Evolutionary conservation across 2,888 invertebrate genomes (phyloP).

Genomic region (Gasteruption jaculator): DNA sequence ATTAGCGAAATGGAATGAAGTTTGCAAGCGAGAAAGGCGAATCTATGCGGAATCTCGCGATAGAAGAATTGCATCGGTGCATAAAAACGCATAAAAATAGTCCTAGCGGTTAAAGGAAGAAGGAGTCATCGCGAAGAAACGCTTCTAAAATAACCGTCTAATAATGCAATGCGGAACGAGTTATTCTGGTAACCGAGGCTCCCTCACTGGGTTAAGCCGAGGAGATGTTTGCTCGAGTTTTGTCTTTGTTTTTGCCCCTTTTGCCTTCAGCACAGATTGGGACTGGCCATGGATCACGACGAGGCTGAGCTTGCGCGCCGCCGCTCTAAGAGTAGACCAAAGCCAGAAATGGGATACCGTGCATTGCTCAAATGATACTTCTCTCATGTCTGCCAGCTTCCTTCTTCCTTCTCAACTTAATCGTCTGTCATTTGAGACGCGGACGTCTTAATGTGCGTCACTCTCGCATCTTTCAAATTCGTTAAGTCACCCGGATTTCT

Average conservation of each 20-base stretch:
- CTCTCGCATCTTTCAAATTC: too few relatives aligned
- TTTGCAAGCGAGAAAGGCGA: too few relatives aligned
- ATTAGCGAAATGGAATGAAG: too few relatives aligned
- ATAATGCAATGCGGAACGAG: conserved; percentile 50
- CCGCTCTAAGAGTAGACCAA: conserved; percentile 9
- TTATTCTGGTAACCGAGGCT: conserved; percentile 43
- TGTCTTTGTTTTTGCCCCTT: conserved; percentile 40
- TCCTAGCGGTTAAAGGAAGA: too few relatives aligned
- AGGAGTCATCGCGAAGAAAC: too few relatives aligned
- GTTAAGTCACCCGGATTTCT: too few relatives aligned
- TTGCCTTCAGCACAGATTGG: conserved; percentile 39
- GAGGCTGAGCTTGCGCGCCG: conserved; percentile 26
- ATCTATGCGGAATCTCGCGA: too few relatives aligned
- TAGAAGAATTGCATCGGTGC: too few relatives aligned
- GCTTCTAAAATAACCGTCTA: conserved; percentile 45
- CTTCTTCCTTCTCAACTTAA: conserved; percentile 9
- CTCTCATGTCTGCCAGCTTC: not conserved
- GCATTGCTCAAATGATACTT: conserved; percentile 24
- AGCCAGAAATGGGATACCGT: conserved; percentile 24
- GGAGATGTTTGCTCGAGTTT: conserved; percentile 37
- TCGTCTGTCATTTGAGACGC: too few relatives aligned
- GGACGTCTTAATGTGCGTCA: too few relatives aligned
- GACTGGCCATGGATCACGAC: conserved; percentile 39
- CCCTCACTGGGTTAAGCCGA: conserved; percentile 43
- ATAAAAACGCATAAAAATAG: too few relatives aligned